phyloP scores from a whole-genome alignment of 1,140 invertebrate species.

The Drosophila carrolli region DNA sequence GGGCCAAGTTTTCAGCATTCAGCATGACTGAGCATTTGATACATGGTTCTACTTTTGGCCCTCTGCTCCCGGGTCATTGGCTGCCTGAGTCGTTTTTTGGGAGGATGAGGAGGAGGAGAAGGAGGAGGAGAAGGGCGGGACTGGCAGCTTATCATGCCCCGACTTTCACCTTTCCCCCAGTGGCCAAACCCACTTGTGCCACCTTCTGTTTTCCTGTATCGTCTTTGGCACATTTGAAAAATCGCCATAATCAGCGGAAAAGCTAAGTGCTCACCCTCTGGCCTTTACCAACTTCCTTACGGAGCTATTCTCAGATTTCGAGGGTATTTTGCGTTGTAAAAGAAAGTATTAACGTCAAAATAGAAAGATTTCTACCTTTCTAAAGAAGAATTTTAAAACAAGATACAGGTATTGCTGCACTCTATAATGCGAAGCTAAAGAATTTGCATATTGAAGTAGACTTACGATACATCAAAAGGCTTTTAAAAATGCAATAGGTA shows the following conservation, averaged over 20 bases:
- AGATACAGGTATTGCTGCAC: too few species aligned
- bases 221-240: constrained; percentile 37
- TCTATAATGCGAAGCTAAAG: background rate
- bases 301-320: background rate
- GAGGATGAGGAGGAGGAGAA: background rate
- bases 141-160: constrained; percentile 12
- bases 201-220: constrained; percentile 16
- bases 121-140: background rate
- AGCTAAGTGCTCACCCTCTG: constrained; percentile 7
- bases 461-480: too few species aligned
- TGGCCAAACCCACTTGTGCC: constrained; percentile 12
- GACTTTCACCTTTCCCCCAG: constrained; percentile 6
- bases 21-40: constrained; percentile 65
- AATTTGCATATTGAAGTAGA: background rate
- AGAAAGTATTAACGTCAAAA: background rate
- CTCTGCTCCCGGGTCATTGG: constrained; percentile 32
- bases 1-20: constrained; percentile 50
- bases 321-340: background rate
- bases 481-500: background rate
- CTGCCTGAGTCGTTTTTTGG: constrained; percentile 20
- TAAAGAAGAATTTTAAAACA: background rate
- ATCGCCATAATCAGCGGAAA: constrained; percentile 27
- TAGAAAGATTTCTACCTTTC: background rate
- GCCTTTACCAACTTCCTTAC: background rate
- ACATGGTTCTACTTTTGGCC: constrained; percentile 15